phyloP scores from a whole-genome alignment of 2,113 vertebrate species.

The Beaufortia kweichowensis region DNA sequence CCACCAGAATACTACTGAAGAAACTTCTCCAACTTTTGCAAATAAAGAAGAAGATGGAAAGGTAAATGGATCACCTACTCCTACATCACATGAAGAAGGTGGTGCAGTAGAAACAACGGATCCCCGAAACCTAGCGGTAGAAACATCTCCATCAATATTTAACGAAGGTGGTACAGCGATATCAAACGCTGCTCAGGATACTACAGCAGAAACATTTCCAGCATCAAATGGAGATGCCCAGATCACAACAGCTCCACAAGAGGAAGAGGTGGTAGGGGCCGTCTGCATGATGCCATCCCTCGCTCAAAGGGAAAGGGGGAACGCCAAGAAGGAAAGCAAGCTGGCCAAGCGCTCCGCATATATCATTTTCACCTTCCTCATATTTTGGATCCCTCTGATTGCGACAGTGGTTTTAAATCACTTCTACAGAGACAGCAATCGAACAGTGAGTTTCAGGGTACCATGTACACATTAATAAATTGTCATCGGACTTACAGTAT shows the following conservation, averaged over 20 bases:
- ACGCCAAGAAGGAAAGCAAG: constrained; percentile 72
- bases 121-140: constrained; percentile 19
- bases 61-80: constrained; percentile 9
- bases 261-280: constrained; percentile 56
- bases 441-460: constrained; percentile 58
- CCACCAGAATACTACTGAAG: not conserved
- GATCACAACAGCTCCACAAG: not conserved
- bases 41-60: constrained; percentile 35
- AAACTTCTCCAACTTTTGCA: constrained; percentile 18
- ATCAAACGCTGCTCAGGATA: constrained; percentile 4
- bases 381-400: constrained; percentile 74
- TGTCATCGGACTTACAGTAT: too few species aligned
- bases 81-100: constrained; percentile 25
- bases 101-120: constrained; percentile 13
- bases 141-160: constrained; percentile 26
- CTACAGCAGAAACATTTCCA: constrained; percentile 23
- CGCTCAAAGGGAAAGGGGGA: constrained; percentile 61
- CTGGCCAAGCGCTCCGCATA: constrained; percentile 76
- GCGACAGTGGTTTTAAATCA: constrained; percentile 64
- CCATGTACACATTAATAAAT: not conserved
- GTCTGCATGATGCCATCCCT: constrained; percentile 76
- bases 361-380: constrained; percentile 74
- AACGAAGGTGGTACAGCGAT: constrained; percentile 13
- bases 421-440: constrained; percentile 43
- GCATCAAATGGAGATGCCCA: constrained; percentile 3